Evolutionary conservation across 2,797 vertebrate genomes (phyloP).

Genomic region (Toxotes lorentzi): DNA sequence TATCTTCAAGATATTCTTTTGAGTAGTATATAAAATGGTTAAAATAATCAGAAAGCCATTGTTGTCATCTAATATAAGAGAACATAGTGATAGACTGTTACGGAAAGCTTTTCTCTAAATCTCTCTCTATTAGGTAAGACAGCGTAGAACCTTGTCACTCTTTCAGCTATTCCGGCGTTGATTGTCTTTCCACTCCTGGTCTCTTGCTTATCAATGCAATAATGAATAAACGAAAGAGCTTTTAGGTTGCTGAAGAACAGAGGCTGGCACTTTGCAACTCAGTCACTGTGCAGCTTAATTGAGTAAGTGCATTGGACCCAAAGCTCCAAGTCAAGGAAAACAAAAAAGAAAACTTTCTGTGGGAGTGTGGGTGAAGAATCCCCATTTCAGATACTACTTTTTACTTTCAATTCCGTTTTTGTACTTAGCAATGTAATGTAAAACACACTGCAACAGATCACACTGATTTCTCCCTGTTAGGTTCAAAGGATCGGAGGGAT

Average conservation of each 20-base stretch:
- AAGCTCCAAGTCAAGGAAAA: conserved; percentile 38
- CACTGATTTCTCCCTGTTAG: neutral
- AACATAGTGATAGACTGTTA: conserved; percentile 30
- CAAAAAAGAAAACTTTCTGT: conserved; percentile 47
- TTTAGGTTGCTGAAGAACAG: conserved; percentile 51
- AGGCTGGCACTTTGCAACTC: conserved; percentile 47
- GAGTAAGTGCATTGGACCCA: conserved; percentile 45
- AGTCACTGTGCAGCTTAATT: conserved; percentile 45
- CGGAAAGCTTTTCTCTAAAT: conserved; percentile 50
- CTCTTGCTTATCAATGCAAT: conserved; percentile 49
- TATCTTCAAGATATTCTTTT: conserved; percentile 8
- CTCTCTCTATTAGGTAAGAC: conserved; percentile 42
- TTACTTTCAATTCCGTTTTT: conserved; percentile 1
- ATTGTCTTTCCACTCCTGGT: conserved; percentile 38
- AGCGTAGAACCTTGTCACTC: conserved; percentile 33
- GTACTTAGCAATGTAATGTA: neutral
- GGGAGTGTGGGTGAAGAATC: conserved; percentile 30
- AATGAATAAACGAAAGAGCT: conserved; percentile 56
- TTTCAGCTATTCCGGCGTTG: conserved; percentile 49
- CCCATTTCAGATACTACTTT: conserved; percentile 11
- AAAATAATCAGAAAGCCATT: conserved; percentile 49
- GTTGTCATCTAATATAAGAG: conserved; percentile 39
- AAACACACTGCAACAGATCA: neutral
- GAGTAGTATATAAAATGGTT: conserved; percentile 30
- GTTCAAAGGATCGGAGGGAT: neutral